Percentiles rank a stretch among this genome's conserved stretches.
Evolutionary conservation across 2,888 invertebrate genomes (phyloP).

Genomic region (Pelosia muscerda): DNA sequence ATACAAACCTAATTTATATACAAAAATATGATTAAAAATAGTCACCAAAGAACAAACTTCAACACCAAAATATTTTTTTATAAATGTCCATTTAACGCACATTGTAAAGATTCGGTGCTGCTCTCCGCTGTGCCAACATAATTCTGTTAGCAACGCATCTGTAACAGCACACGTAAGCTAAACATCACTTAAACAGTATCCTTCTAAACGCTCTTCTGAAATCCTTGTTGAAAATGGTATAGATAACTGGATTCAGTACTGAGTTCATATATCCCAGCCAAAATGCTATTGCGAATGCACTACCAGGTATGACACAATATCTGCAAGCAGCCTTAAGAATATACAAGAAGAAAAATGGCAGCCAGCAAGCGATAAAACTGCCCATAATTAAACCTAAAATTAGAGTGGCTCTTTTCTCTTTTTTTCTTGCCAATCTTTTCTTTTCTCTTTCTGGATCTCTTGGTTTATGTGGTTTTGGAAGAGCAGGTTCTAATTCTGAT

Average conservation of each 20-base stretch:
- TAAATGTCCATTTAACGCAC: conserved; percentile 68
- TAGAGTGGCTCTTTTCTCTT: conserved; percentile 98
- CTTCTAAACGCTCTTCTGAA: conserved; percentile 97
- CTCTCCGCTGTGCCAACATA: conserved; percentile 87
- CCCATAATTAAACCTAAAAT: conserved; percentile 99
- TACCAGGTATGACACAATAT: conserved; percentile 91
- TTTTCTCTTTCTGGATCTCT: conserved; percentile 97
- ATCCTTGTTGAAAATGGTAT: conserved; percentile 99
- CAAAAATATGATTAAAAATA: not conserved
- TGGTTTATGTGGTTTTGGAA: conserved; percentile 92
- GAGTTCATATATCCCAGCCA: conserved; percentile 99
- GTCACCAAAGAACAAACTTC: conserved; percentile 20
- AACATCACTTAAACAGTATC: conserved; percentile 98
- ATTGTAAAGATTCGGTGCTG: conserved; percentile 88
- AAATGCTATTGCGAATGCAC: conserved; percentile 96
- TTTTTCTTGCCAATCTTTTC: conserved; percentile 96
- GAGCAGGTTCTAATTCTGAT: conserved; percentile 89
- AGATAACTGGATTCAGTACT: conserved; percentile 97
- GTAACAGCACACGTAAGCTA: conserved; percentile 94
- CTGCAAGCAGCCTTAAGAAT: conserved; percentile 94
- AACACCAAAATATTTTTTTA: conserved; percentile 11
- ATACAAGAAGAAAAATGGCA: conserved; percentile 98
- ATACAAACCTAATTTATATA: conserved; percentile 9
- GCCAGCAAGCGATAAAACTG: conserved; percentile 99
- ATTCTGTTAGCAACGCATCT: conserved; percentile 90